Evolutionary conservation across 2,797 vertebrate genomes (phyloP).

Genomic region (Hoplostethus atlanticus): DNA sequence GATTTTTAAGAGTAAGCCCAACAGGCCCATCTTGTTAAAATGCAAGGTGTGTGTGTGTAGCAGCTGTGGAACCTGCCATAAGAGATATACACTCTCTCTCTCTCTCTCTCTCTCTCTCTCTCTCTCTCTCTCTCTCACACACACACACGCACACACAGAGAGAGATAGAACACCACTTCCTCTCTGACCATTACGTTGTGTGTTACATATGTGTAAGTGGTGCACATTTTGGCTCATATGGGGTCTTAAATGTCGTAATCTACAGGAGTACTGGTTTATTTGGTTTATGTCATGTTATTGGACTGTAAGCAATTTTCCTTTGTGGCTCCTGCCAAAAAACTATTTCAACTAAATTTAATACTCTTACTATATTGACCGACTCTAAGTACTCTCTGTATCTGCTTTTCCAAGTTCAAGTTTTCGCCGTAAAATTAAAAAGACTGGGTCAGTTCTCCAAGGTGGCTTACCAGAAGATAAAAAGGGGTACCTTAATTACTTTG

Average conservation of each 20-base stretch:
- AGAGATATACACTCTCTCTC: conserved; percentile 1
- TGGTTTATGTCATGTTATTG: neutral
- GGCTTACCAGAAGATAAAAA: conserved; percentile 8
- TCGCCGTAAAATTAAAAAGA: neutral
- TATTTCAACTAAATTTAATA: neutral
- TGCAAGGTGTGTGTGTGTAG: neutral
- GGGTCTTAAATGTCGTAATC: neutral
- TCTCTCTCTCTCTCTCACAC: no score
- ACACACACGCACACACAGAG: conserved; percentile 5
- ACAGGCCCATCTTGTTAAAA: conserved; percentile 70
- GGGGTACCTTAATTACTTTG: conserved; percentile 19
- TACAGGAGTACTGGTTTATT: neutral
- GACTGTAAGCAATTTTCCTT: neutral
- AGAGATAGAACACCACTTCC: neutral
- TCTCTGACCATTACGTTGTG: conserved; percentile 14
- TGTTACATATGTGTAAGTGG: conserved; percentile 2
- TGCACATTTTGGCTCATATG: neutral
- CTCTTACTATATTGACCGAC: neutral
- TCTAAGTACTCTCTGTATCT: neutral
- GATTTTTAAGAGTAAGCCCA: conserved; percentile 51
- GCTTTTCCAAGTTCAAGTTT: neutral
- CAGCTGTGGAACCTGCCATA: conserved; percentile 35
- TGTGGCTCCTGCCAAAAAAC: neutral
- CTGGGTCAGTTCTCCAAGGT: conserved; percentile 11
- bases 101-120: no score